Base-by-base conservation (phyloP, 2,888 invertebrate genomes). In the Uloborus plumipes region DNA sequence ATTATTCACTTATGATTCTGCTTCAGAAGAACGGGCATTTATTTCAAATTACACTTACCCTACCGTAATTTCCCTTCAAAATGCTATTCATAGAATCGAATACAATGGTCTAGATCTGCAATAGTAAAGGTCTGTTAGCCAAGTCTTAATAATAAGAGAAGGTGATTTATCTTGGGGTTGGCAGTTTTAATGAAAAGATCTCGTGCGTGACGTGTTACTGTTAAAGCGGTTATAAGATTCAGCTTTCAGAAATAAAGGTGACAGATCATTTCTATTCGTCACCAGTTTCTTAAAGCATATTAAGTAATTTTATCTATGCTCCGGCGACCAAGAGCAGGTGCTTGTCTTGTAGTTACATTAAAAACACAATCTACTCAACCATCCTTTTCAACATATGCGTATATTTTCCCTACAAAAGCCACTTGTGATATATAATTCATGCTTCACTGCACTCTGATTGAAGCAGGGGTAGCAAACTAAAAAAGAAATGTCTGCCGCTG, bases 231-330 rank as follows among this genome's bases (percentile, higher is more conserved):
- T 50, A 58, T n/a, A 49, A 50, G 65, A 18, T 65, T 59, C 49
- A 31, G 47, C 50, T 64, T 65, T 20, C 16, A 66, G 65, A 72
- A 50, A 80, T 72, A 64, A 47, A 53, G 49, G 65, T 72, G 75
- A 76, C 70, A 62, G 73, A 18, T 51, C 26, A 66, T 62, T 53
- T 67, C 49, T 59, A 79, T 73, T 26, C 61, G 62, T 67, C 72
- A 59, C 66, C 51, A 51, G 53, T 62, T 20, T 66, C 71, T 47
- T 16, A 61, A 67, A 73, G 65, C 66, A 69, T 64, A 80, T 80
- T 80, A 73, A 73, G 73, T 73, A 80, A 73, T 80, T 74, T 74
- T 74, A 80, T 74, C 67, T 70, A 74, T 74, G 69, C 74, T 74
- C 62, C 64, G 53, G 22, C 80, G 70, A 74, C 58, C 64, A n/a